Conservation (phyloP, 2,113 vertebrate species). For the Dromas ardeola region DNA sequence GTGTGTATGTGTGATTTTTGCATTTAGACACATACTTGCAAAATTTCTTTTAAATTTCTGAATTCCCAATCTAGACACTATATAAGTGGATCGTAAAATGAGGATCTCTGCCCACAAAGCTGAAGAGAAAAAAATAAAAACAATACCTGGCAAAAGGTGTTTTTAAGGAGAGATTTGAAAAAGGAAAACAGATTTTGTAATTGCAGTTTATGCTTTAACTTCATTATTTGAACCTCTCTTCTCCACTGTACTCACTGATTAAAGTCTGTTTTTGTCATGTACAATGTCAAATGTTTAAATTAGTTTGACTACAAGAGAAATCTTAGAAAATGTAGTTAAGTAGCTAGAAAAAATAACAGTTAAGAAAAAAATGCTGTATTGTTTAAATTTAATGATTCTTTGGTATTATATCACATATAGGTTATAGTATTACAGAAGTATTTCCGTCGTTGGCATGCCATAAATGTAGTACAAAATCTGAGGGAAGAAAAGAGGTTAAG, state of each 20-base stretch:
- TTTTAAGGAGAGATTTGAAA: neutral
- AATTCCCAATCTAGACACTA: neutral
- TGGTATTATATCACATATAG: conserved; percentile 66
- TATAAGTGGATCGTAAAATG: neutral
- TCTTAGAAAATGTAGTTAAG: neutral
- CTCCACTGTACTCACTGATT: neutral
- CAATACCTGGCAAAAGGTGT: neutral
- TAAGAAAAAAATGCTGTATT: neutral
- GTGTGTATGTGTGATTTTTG: neutral
- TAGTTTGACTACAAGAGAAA: neutral
- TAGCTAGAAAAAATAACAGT: neutral
- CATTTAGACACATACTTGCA: neutral
- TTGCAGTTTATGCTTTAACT: neutral
- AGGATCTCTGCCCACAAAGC: neutral
- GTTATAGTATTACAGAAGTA: conserved; percentile 84
- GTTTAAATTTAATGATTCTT: neutral
- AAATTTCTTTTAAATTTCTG: neutral
- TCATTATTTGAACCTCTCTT: neutral
- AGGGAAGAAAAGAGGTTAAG: conserved; percentile 68
- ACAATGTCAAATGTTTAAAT: neutral
- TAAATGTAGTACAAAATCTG: conserved; percentile 69
- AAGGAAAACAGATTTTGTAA: neutral
- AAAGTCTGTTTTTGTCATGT: neutral
- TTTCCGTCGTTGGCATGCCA: conserved; percentile 83
- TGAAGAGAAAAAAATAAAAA: neutral